These are phyloP conservation scores for Oryzaephilus surinamensis DNA, from an alignment of 1,140 invertebrate species.

Conservation along the genomic window DNA sequence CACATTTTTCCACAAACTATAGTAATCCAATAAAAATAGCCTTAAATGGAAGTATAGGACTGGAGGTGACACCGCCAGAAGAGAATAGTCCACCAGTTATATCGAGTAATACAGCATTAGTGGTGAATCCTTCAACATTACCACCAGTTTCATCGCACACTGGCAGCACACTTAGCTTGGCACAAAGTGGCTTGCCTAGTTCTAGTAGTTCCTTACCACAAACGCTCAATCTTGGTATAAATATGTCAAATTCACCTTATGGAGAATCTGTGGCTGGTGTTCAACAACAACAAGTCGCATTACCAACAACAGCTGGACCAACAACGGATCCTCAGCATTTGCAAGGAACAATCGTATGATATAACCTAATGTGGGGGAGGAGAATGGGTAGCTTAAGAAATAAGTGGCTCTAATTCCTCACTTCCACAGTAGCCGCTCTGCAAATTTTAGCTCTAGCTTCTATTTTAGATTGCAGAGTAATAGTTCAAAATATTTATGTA, in stretches of 20 bases:
- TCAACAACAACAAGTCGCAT: constrained; percentile 16
- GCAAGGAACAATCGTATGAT: constrained; percentile 86
- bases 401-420: constrained; percentile 49
- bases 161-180: constrained; percentile 32
- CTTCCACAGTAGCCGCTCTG: constrained; percentile 29
- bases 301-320: constrained; percentile 17
- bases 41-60: constrained; percentile 72
- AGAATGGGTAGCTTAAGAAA: constrained; percentile 58
- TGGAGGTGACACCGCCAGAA: constrained; percentile 71
- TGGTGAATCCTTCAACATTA: constrained; percentile 45
- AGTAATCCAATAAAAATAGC: constrained; percentile 71
- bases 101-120: constrained; percentile 44
- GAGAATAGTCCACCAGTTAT: constrained; percentile 45
- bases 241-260: constrained; percentile 18
- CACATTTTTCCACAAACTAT: constrained; percentile 55
- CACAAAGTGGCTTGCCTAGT: constrained; percentile 40
- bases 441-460: no score
- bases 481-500: no score
- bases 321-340: constrained; percentile 61
- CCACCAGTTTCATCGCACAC: constrained; percentile 22
- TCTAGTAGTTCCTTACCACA: constrained; percentile 37
- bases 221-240: constrained; percentile 22
- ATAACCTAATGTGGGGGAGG: constrained; percentile 81
- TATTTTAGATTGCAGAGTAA: no score
- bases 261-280: constrained; percentile 11